A percentile compares a stretch with the other conserved stretches of the same genome.
phyloP scores from a whole-genome alignment of 2,888 invertebrate genomes.

The Adineta ricciae region DNA sequence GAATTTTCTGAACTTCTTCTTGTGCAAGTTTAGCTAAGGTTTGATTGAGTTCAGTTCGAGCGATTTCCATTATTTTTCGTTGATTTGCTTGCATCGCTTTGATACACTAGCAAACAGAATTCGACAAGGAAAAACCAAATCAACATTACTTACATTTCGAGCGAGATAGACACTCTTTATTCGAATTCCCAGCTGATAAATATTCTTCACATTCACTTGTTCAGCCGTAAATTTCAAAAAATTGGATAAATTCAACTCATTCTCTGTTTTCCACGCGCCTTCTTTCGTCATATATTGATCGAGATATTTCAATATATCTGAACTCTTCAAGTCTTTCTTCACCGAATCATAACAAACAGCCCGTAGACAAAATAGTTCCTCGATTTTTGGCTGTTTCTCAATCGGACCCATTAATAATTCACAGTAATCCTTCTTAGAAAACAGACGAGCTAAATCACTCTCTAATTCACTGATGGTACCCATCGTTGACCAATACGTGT shows the following conservation, averaged over 20 bases:
- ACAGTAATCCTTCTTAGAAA: not conserved
- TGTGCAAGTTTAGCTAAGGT: not conserved
- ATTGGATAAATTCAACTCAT: not conserved
- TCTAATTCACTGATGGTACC: slow-evolving; percentile 8
- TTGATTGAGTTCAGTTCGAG: not conserved
- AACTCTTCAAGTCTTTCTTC: not conserved
- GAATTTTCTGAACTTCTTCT: not conserved
- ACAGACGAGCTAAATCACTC: not conserved
- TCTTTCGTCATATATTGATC: slow-evolving; percentile 18
- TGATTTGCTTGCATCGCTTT: not conserved
- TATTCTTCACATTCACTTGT: not conserved
- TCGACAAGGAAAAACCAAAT: too few species aligned
- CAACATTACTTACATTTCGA: not conserved
- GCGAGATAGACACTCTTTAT: not conserved
- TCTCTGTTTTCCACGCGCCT: not conserved
- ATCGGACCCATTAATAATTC: slow-evolving; percentile 7
- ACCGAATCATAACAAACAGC: not conserved
- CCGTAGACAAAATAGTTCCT: not conserved
- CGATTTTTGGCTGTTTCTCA: not conserved
- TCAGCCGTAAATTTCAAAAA: not conserved
- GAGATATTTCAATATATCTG: slow-evolving; percentile 18
- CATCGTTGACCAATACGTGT: not conserved
- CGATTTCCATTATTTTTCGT: slow-evolving; percentile 7
- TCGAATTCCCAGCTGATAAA: not conserved
- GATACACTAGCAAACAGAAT: not conserved